A percentile compares a stretch with the other conserved stretches of the same genome.
phyloP scores from a whole-genome alignment of 2,888 invertebrate species.

The Sipha maydis region DNA sequence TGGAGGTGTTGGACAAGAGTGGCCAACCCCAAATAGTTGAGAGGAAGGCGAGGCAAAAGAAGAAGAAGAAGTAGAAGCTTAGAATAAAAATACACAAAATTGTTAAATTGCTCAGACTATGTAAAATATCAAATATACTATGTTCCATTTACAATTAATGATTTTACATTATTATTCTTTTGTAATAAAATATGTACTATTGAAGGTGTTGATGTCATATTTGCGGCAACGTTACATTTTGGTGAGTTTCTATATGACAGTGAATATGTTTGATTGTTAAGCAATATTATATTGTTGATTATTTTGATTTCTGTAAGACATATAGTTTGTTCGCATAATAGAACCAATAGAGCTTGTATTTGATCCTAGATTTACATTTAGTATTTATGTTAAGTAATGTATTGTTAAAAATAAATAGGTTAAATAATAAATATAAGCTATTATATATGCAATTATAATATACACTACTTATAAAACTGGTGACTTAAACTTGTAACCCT shows the following conservation, averaged over 20 bases:
- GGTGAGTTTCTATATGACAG: slow-evolving; percentile 59
- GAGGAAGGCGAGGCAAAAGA: no score
- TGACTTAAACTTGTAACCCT: no score
- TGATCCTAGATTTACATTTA: not conserved
- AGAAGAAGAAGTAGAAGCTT: no score
- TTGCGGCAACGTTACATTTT: slow-evolving; percentile 61
- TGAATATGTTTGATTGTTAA: slow-evolving; percentile 1
- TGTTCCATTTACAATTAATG: not conserved
- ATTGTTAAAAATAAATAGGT: not conserved
- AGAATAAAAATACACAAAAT: not conserved
- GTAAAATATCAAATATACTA: not conserved
- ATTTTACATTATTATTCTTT: slow-evolving; percentile 8
- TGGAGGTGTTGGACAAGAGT: no score
- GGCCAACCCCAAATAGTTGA: no score
- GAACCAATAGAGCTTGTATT: not conserved
- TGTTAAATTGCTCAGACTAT: not conserved
- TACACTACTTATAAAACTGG: no score
- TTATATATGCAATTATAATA: no score
- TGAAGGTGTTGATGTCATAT: slow-evolving; percentile 63
- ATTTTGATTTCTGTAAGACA: not conserved
- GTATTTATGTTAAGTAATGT: not conserved
- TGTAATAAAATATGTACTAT: slow-evolving; percentile 25
- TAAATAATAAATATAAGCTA: not conserved
- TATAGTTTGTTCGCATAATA: not conserved
- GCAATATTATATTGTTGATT: slow-evolving; percentile 15